Evolutionary conservation across 2,888 invertebrate species (phyloP).

Genomic region (Merodon equestris): DNA sequence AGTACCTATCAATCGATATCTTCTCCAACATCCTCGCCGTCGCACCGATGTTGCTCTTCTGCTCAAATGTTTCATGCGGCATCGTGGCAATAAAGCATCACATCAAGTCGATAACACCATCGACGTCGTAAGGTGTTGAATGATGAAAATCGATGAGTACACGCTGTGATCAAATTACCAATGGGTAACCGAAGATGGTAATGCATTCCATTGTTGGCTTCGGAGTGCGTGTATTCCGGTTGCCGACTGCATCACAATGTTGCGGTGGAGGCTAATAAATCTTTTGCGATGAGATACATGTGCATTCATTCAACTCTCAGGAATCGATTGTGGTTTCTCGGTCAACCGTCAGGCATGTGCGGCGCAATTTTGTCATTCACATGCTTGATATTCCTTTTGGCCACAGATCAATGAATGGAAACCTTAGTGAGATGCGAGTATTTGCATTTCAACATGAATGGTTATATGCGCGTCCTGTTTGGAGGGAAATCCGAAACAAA

Average conservation of each 20-base stretch:
- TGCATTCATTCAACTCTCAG: slow-evolving; percentile 27
- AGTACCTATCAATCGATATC: no score
- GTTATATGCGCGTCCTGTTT: no score
- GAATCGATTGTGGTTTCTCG: slow-evolving; percentile 38
- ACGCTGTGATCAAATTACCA: slow-evolving; percentile 54
- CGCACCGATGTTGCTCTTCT: no score
- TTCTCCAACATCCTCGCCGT: no score
- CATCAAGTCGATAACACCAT: no score
- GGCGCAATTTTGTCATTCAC: slow-evolving; percentile 2
- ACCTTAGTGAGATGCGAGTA: slow-evolving; percentile 14
- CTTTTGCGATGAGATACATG: neutral
- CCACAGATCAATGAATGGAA: slow-evolving; percentile 37
- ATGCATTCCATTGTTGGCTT: slow-evolving; percentile 26
- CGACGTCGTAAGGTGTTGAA: slow-evolving; percentile 61
- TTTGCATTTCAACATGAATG: no score
- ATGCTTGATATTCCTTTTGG: slow-evolving; percentile 6
- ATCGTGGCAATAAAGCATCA: no score
- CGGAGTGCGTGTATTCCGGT: slow-evolving; percentile 12
- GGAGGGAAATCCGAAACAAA: no score
- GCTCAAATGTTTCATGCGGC: no score
- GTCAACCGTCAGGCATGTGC: slow-evolving; percentile 35
- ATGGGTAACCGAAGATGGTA: no score
- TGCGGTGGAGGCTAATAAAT: slow-evolving; percentile 4
- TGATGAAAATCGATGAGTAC: slow-evolving; percentile 51
- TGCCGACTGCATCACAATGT: neutral